Evolutionary conservation across 2,113 vertebrate genomes (phyloP), one percentile per base, ranked within the genome.

Genomic region (Setophaga petechia): DNA sequence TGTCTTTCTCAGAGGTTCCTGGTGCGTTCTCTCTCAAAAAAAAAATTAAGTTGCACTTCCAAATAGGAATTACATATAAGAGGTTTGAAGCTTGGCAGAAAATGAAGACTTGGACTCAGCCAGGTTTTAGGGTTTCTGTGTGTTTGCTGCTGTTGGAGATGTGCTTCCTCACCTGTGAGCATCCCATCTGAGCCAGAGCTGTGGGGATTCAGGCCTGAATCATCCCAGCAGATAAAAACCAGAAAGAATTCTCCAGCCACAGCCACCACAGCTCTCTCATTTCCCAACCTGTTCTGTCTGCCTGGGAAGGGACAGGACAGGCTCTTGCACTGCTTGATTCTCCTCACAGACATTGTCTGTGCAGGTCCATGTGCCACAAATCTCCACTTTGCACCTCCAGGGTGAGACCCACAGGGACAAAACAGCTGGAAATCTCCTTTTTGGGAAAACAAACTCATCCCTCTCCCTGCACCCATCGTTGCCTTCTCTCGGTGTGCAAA

Each of bases 1-100:
- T 28, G 9, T 17, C 55, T 24, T 76, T 28, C 61, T 54, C 31
- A 2, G 28, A 41, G 65, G 13, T 41, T 72, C 22, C 74, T 23
- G 15, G 2, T 33, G 4, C 0, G 0, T 67, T 87, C 43, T 41
- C 51, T n/a, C 1, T n/a, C 7, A 63, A 46, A 63, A 11, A 2
- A 17, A 33, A 23, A 35, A 25, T 74, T 6, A 1, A 44, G n/a
- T 30, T 0, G 0, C 10, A 0, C 5, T 89, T 78, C 47, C 24
- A 35, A 16, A 15, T 3, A 28, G 58, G 62, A 84, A 52, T 62
- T 25, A 3, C 3, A 1, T 1, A 10, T 17, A 4, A 23, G 57
- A 58, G 63, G 18, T 88, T 72, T 72, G 78, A 33, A 71, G 23
- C 33, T 66, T 17, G 63, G 44, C 4, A 39, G 37, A 39, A 39